A percentile compares a stretch with the other conserved stretches of the same genome.
phyloP scores from a whole-genome alignment of 2,797 vertebrate species.

The Gymnoscopelus microlampas region DNA sequence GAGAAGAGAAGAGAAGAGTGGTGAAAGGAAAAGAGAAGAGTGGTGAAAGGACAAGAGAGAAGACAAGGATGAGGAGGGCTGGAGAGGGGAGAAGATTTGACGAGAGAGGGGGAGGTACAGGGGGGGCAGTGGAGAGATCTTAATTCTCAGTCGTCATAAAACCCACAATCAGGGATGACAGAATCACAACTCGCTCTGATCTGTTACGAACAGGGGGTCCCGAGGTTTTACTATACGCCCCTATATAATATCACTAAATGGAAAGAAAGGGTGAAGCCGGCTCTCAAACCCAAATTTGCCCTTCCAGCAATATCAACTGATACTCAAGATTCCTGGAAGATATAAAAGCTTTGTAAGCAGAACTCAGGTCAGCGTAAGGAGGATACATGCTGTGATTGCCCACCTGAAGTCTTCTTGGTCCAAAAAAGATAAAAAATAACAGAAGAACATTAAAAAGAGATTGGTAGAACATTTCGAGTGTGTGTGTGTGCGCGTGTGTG shows the following conservation, averaged over 20 bases:
- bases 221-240: too few relatives aligned
- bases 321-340: conserved; percentile 5
- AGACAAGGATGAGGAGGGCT: conserved; percentile 9
- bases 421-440: background rate
- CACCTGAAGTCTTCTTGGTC: background rate
- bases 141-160: too few relatives aligned
- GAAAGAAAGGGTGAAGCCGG: too few relatives aligned
- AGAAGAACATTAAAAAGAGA: too few relatives aligned
- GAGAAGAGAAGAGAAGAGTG: too few relatives aligned
- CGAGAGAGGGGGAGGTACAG: background rate
- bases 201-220: too few relatives aligned
- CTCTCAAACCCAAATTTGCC: background rate
- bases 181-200: too few relatives aligned
- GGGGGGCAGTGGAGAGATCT: too few relatives aligned
- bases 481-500: conserved; percentile 11
- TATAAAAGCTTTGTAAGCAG: conserved; percentile 13
- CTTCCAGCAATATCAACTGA: background rate
- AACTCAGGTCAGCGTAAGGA: background rate
- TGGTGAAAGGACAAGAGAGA: background rate
- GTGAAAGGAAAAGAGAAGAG: background rate
- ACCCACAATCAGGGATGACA: too few relatives aligned
- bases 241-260: too few relatives aligned
- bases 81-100: background rate
- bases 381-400: conserved; percentile 19
- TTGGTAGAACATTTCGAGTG: conserved; percentile 1